Conservation (phyloP, 2,113 vertebrate genomes). For the Gallinago undulata region DNA sequence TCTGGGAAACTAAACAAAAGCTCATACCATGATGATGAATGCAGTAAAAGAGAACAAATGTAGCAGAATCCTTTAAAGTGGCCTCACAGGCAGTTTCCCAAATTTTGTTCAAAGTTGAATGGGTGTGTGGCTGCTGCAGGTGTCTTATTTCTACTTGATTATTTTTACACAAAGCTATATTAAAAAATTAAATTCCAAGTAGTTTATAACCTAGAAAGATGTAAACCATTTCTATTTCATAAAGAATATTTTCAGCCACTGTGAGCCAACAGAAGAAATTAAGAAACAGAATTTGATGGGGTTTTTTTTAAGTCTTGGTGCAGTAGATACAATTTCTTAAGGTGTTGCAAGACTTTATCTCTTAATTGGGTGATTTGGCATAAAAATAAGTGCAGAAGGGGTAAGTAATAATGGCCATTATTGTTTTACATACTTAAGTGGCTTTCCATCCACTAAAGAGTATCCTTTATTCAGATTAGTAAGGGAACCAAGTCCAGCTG, state of each 20-base stretch:
- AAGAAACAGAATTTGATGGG: neutral
- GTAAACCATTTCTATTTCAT: neutral
- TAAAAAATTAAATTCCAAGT: neutral
- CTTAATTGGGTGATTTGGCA: neutral
- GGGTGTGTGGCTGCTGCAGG: neutral
- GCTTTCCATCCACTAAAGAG: neutral
- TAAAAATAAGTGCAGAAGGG: neutral
- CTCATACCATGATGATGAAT: neutral
- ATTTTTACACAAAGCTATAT: neutral
- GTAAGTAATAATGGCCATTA: neutral
- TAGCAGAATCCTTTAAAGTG: neutral
- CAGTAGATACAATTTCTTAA: neutral
- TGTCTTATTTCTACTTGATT: neutral
- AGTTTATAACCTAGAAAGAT: neutral
- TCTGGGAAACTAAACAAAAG: neutral
- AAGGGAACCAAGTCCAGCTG: neutral
- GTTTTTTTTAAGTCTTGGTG: neutral
- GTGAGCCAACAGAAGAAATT: neutral
- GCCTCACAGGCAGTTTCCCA: neutral
- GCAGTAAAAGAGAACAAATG: neutral
- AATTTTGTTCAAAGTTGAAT: neutral
- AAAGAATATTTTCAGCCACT: neutral
- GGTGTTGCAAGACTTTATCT: neutral
- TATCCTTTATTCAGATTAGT: neutral
- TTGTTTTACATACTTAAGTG: neutral